phyloP scores from a whole-genome alignment of 2,113 vertebrate species.

The Thymallus thymallus region DNA sequence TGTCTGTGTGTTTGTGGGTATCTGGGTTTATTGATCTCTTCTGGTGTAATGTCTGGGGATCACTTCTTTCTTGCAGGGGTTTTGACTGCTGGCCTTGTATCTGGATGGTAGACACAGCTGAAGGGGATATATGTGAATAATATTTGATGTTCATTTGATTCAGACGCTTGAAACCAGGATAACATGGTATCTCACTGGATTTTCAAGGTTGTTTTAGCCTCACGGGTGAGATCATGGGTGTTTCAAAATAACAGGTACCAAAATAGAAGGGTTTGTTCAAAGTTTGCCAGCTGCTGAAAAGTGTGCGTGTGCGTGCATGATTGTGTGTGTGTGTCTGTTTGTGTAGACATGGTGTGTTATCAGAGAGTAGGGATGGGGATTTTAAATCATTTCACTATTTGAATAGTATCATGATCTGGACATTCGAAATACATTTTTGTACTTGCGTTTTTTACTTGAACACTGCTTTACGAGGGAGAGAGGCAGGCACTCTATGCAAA shows the following conservation, averaged over 20 bases:
- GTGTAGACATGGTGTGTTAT: constrained; percentile 4
- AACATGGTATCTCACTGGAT: neutral
- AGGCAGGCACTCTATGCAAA: too few species aligned
- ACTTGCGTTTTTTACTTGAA: too few species aligned
- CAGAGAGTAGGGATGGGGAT: neutral
- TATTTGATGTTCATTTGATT: neutral
- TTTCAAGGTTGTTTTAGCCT: constrained; percentile 18
- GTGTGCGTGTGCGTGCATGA: too few species aligned
- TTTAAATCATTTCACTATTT: too few species aligned
- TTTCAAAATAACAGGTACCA: neutral
- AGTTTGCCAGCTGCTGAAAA: neutral
- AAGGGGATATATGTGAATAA: constrained; percentile 25
- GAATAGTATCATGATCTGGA: too few species aligned
- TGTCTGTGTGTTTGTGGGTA: neutral
- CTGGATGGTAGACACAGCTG: constrained; percentile 29
- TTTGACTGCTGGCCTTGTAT: constrained; percentile 33
- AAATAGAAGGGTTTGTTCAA: neutral
- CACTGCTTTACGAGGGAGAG: too few species aligned
- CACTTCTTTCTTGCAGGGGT: constrained; percentile 14
- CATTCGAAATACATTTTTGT: too few species aligned
- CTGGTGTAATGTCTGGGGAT: constrained; percentile 34
- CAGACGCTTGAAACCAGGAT: neutral
- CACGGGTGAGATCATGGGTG: constrained; percentile 2
- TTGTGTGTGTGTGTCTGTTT: too few species aligned
- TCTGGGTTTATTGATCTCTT: constrained; percentile 45